Base-by-base conservation (phyloP, 2,113 vertebrate genomes). In the Sakesphorus luctuosus region DNA sequence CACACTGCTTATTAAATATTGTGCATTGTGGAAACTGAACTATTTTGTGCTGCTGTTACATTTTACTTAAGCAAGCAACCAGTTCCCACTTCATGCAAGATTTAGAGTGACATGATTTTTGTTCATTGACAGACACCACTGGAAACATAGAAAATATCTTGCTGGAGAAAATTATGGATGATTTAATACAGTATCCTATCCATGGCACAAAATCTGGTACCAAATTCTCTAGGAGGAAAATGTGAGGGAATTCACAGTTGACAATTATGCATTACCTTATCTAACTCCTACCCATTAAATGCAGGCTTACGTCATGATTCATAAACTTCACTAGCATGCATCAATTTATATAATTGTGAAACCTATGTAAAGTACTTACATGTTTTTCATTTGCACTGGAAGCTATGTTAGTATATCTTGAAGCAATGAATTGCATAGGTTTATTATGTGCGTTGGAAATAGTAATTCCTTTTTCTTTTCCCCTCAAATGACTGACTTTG, bases 1-100 rank as follows among this genome's bases (percentile, higher is more conserved):
- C 91, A 90, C 65, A 69, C 40, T 75, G 80, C 84, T 96, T 96
- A 73, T 94, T 96, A 97, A 97, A 92, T 90, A 90, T 59, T 85
- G 90, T 87, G 66, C 66, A 24, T 53, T 67, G 90, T 91, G 55
- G 76, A 90, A 61, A 80, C n/a, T 7, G 81, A 84, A 28, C 40
- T 24, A 21, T 69, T 89, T 78, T 90, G 40, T 46, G 76, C 77
- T n/a, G 31, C 49, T 79, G 55, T 44, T 84, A 87, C 50, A 55
- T 8, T 31, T 43, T 74, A 92, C 35, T 93, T 88, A 7, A 74
- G 35, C 38, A 52, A 59, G 19, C 0, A 0, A 29, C 49, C 68
- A 29, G 35, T 53, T 77, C 65, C 36, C 36, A 75, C 43, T 56
- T 35, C 74, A 74, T 63, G 65, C 33, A 91, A 81, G 78, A 75